A percentile compares a stretch with the other conserved stretches of the same genome.
Evolutionary conservation across 2,888 invertebrate species (phyloP).

Genomic region (Gerosis bhagava): DNA sequence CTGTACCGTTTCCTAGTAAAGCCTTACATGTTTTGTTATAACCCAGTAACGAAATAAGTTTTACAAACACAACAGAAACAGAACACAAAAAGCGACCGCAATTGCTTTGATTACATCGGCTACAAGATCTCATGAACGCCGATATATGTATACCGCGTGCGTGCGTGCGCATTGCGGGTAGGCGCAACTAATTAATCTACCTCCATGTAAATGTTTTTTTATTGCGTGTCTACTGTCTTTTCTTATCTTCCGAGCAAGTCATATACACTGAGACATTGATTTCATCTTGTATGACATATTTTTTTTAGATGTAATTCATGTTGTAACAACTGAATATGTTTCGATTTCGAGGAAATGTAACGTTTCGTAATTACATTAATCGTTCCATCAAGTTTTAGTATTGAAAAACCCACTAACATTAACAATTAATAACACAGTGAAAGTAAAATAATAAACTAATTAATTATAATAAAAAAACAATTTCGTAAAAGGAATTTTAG

Average conservation of each 20-base stretch:
- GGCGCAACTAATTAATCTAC: constrained; percentile 11
- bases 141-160: no score
- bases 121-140: constrained; percentile 9
- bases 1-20: no score
- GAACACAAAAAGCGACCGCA: constrained; percentile 11
- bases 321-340: no score
- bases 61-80: not conserved
- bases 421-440: not conserved
- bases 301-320: not conserved
- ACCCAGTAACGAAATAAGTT: no score
- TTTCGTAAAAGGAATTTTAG: not conserved
- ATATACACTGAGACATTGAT: not conserved
- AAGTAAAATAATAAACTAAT: not conserved
- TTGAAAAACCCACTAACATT: no score
- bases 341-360: no score
- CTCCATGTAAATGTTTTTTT: constrained; percentile 3
- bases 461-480: not conserved
- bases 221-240: constrained; percentile 1
- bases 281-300: not conserved
- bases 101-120: constrained; percentile 16
- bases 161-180: constrained; percentile 13
- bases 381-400: no score
- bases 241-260: not conserved
- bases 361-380: no score
- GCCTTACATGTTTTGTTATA: no score